Base-by-base conservation (phyloP, 2,113 vertebrate species). In the Limnothrissa miodon region DNA sequence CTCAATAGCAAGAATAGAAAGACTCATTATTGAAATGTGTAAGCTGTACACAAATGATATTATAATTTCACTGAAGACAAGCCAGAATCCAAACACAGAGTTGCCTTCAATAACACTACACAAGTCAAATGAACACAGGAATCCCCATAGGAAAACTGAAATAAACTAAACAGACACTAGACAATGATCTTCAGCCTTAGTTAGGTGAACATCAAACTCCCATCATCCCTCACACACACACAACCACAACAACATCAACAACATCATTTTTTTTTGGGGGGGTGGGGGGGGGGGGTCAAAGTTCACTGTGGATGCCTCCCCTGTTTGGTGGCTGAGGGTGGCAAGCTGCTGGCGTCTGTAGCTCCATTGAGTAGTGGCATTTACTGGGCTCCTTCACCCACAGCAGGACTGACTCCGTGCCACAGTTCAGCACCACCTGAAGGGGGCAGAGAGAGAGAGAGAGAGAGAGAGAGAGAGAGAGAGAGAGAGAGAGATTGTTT, bases 391-490 rank as follows among this genome's bases (percentile, higher is more conserved):
- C 92, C 92, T 92, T 90, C 87, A 92, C 90, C 90, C 88, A 94
- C 92, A 92, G 93, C 90, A 93, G 86, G 92, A 85, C 92, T 93
- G 93, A 95, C 94, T 95, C 90, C 89, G 91, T 92, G 85, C 94
- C 94, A 90, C 92, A 95, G 87, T 90, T 96, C 95, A 97, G 39
- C 78, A 87, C 93, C 93, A 97, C 95, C 96, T 95, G 62, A 13
- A 33, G 29, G 62, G 25, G 56, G 9, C 21, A n/a, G 53, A 10
- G 53, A 9, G 21, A 9, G 53, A n/a, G 53, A 1, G 9, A 9
- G 53, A 5, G 21, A 9, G 53, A 94, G 93, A 96, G 96, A 95
- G 80, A 85, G 85, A 90, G 62, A 89, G 86, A 87, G 86, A 82
- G 85, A 81, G 79, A 25, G 48, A 53, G 42, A 42, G 42, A 42